Conservation (phyloP, 2,113 vertebrate genomes). For the Colaptes auratus region DNA sequence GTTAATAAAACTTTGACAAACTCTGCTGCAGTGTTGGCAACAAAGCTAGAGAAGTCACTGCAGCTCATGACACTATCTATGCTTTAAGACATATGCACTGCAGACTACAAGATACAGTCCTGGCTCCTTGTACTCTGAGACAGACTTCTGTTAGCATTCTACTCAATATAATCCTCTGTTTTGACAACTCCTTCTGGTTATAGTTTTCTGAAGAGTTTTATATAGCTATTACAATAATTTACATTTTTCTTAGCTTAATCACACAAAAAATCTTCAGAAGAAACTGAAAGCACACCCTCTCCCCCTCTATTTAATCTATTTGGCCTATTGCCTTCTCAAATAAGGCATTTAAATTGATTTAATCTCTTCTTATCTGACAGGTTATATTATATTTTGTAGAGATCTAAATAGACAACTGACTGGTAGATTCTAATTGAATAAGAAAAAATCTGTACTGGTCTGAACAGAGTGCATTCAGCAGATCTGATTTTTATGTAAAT, state of each 20-base stretch:
- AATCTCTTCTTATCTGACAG: neutral
- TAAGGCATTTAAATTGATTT: neutral
- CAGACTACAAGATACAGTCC: neutral
- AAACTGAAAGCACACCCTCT: neutral
- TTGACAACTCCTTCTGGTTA: neutral
- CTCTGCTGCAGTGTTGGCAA: neutral
- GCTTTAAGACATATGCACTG: neutral
- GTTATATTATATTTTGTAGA: neutral
- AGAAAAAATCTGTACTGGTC: neutral
- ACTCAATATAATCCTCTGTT: neutral
- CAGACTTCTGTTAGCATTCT: neutral
- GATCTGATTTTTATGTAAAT: neutral
- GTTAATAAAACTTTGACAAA: neutral
- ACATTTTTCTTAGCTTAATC: neutral
- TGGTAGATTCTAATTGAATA: neutral
- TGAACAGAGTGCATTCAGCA: neutral
- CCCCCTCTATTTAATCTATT: neutral
- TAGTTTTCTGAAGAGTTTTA: neutral
- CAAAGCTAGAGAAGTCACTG: neutral
- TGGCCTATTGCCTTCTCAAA: neutral
- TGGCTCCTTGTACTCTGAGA: neutral
- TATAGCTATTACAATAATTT: neutral
- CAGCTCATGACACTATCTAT: neutral
- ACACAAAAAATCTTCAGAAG: neutral
- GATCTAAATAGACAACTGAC: neutral